phyloP scores from a whole-genome alignment of 2,888 invertebrate genomes.

The Psylliodes chrysocephalus region DNA sequence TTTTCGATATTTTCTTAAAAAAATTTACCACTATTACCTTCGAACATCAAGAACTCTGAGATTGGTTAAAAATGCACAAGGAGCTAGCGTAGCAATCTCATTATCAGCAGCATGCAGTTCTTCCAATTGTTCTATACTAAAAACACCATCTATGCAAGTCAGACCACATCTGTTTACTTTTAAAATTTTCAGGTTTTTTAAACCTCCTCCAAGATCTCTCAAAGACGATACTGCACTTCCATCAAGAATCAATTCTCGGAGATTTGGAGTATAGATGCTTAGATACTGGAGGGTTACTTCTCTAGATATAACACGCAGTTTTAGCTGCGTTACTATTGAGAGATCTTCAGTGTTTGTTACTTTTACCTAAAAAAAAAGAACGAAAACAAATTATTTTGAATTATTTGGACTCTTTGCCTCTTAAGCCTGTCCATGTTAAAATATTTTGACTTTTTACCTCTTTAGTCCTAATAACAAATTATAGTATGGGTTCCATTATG shows the following conservation, averaged over 20 bases:
- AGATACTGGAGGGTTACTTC: constrained; percentile 73
- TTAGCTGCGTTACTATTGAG: constrained; percentile 68
- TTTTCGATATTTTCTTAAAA: too few species aligned
- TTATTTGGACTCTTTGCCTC: too few species aligned
- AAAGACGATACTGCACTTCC: constrained; percentile 75
- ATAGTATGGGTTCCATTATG: too few species aligned
- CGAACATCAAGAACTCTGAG: constrained; percentile 64
- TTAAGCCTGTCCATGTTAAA: too few species aligned
- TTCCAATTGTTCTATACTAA: constrained; percentile 71
- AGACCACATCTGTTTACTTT: constrained; percentile 74
- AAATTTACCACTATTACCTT: too few species aligned
- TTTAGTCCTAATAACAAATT: too few species aligned
- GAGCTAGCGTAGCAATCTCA: constrained; percentile 70
- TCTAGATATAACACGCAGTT: constrained; percentile 73
- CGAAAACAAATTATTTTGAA: constrained; percentile 2
- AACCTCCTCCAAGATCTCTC: constrained; percentile 75
- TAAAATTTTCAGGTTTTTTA: constrained; percentile 69
- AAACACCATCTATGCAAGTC: constrained; percentile 74
- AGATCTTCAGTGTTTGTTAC: constrained; percentile 64
- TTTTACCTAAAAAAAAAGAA: constrained; percentile 57
- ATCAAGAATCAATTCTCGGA: constrained; percentile 72
- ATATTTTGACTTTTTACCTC: too few species aligned
- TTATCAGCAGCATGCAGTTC: constrained; percentile 74
- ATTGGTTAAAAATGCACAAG: constrained; percentile 68
- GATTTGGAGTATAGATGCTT: constrained; percentile 70